These are phyloP conservation scores for Petrolisthes manimaculis DNA, from an alignment of 2,888 invertebrate species.

Conservation along the genomic window DNA sequence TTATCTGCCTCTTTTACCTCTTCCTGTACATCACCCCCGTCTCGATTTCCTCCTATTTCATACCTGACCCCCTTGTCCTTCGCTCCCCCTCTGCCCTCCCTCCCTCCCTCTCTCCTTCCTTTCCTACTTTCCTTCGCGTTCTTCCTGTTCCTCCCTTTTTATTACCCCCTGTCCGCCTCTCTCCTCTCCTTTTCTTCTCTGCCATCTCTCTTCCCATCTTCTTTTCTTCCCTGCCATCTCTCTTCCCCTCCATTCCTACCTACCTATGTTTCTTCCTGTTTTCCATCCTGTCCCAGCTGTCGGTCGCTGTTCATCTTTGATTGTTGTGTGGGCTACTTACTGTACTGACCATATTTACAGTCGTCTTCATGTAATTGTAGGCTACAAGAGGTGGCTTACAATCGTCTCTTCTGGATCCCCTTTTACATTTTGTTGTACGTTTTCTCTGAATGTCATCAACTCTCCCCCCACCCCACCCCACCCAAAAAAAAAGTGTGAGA, in stretches of 20 bases:
- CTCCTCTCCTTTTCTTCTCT: neutral
- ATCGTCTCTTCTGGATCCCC: too few relatives aligned
- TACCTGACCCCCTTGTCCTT: constrained; percentile 34
- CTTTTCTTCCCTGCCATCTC: neutral
- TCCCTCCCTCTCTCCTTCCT: neutral
- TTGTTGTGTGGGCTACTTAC: too few relatives aligned
- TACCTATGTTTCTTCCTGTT: neutral
- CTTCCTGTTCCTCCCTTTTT: neutral
- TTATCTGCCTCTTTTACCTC: neutral
- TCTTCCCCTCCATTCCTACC: neutral
- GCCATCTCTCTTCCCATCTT: neutral
- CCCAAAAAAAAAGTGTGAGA: too few relatives aligned
- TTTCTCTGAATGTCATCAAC: too few relatives aligned
- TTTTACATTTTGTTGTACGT: too few relatives aligned
- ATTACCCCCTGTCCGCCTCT: neutral
- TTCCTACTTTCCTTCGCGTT: constrained; percentile 20
- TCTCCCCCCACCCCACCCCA: too few relatives aligned
- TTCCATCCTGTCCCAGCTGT: neutral
- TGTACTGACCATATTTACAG: too few relatives aligned
- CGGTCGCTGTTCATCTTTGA: too few relatives aligned
- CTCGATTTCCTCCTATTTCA: neutral
- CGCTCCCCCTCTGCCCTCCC: neutral
- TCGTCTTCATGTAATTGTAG: too few relatives aligned
- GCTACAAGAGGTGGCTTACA: too few relatives aligned
- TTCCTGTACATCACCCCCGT: neutral